Evolutionary conservation across 2,113 vertebrate genomes (phyloP).

Genomic region (Procapra przewalskii): DNA sequence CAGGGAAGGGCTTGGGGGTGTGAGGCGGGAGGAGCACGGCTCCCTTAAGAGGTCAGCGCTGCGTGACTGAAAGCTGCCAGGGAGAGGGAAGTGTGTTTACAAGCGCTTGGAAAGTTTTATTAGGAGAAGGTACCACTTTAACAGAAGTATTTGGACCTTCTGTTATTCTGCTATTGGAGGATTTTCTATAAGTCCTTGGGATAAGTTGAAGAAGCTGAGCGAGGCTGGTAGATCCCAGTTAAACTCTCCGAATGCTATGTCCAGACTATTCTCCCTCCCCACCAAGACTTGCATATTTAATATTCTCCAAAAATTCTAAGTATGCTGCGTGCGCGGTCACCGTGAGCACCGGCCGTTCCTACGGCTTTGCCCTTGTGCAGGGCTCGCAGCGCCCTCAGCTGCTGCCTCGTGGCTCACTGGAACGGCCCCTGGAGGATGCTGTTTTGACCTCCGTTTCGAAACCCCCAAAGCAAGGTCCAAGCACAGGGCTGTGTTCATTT

Average conservation of each 20-base stretch:
- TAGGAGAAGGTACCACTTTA: background rate
- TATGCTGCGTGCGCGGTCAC: background rate
- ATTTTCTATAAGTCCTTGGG: background rate
- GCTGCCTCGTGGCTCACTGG: accelerated
- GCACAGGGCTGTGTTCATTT: background rate
- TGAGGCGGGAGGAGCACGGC: background rate
- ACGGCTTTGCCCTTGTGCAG: accelerated
- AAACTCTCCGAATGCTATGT: background rate
- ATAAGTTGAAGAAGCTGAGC: background rate
- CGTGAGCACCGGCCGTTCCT: accelerated
- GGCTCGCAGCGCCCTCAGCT: accelerated
- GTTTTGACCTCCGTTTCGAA: background rate
- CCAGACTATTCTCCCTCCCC: background rate
- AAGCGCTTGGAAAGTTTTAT: background rate
- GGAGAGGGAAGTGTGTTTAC: background rate
- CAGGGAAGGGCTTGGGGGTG: no score
- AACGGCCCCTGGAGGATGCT: background rate
- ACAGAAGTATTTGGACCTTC: background rate
- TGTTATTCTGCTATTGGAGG: background rate
- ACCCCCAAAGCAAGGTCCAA: background rate
- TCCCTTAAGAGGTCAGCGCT: background rate
- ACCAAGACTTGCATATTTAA: background rate
- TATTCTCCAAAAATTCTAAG: background rate
- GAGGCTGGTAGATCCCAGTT: background rate
- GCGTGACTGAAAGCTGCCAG: background rate